These are phyloP conservation scores for Epinotia bilunana DNA, from an alignment of 2,888 invertebrate genomes.

Conservation along the genomic window DNA sequence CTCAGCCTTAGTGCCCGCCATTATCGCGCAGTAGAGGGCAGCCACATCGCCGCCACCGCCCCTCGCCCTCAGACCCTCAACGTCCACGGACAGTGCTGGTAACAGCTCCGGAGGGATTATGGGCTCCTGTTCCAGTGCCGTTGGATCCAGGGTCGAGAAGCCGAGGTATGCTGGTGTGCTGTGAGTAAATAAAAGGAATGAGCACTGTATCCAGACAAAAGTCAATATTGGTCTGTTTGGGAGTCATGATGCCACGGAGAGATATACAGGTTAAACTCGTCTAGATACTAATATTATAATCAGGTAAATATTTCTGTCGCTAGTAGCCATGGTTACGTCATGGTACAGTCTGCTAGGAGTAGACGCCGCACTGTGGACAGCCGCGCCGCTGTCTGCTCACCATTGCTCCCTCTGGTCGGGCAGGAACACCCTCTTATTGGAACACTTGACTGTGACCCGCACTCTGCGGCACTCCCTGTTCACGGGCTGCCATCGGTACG, in stretches of 20 bases:
- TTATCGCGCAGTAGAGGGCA: conserved; percentile 66
- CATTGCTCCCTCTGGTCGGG: conserved; percentile 77
- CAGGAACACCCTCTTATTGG: conserved; percentile 70
- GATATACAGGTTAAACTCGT: too few relatives aligned
- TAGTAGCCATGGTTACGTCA: too few relatives aligned
- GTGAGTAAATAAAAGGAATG: conserved; percentile 28
- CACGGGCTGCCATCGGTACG: conserved; percentile 69
- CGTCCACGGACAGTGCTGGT: conserved; percentile 60
- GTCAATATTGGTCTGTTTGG: too few relatives aligned
- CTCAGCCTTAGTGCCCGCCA: conserved; percentile 67
- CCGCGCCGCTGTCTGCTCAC: conserved; percentile 54
- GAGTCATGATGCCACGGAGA: too few relatives aligned
- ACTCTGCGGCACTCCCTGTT: conserved; percentile 65
- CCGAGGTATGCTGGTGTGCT: conserved; percentile 74
- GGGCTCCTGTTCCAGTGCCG: conserved; percentile 56
- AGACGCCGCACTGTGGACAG: not conserved
- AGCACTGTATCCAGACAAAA: too few relatives aligned
- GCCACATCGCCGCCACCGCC: conserved; percentile 45
- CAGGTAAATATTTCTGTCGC: too few relatives aligned
- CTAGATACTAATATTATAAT: too few relatives aligned
- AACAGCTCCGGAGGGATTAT: conserved; percentile 71
- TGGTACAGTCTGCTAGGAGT: too few relatives aligned
- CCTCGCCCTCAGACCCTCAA: conserved; percentile 58
- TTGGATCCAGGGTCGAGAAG: conserved; percentile 57
- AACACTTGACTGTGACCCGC: conserved; percentile 66